phyloP scores from a whole-genome alignment of 2,888 invertebrate genomes.

The Entomobrya proxima region DNA sequence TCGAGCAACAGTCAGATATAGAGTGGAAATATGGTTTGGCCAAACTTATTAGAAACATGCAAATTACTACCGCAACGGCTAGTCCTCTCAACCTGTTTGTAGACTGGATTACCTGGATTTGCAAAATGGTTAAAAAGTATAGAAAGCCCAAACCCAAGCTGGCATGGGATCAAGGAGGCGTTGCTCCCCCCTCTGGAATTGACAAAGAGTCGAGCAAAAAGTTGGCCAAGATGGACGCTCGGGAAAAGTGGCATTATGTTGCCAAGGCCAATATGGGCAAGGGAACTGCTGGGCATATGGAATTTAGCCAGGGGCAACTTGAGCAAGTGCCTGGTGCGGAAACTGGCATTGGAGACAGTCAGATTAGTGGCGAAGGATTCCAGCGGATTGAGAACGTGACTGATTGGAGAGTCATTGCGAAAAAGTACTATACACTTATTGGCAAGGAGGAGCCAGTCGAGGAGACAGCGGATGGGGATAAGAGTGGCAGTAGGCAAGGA shows the following conservation, averaged over 20 bases:
- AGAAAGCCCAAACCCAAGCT: slow-evolving; percentile 1
- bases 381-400: slow-evolving; percentile 92
- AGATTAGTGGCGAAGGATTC: slow-evolving; percentile 78
- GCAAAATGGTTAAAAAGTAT: not conserved
- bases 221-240: not conserved
- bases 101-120: slow-evolving; percentile 89
- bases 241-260: slow-evolving; percentile 2
- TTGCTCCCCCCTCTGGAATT: not conserved
- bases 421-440: slow-evolving; percentile 88
- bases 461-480: not conserved
- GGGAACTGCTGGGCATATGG: not conserved
- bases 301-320: not conserved
- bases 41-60: slow-evolving; percentile 98
- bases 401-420: slow-evolving; percentile 93
- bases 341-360: not conserved
- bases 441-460: slow-evolving; percentile 81
- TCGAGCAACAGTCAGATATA: slow-evolving; percentile 99
- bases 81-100: slow-evolving; percentile 98
- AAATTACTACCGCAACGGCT: slow-evolving; percentile 96
- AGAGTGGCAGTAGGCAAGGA: not conserved
- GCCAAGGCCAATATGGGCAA: not conserved
- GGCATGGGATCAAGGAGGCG: not conserved
- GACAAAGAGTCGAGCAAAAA: not conserved
- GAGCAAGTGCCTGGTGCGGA: too few species aligned
- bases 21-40: slow-evolving; percentile 99